Conservation (phyloP, 2,888 invertebrate species). For the Pyrgus malvae region DNA sequence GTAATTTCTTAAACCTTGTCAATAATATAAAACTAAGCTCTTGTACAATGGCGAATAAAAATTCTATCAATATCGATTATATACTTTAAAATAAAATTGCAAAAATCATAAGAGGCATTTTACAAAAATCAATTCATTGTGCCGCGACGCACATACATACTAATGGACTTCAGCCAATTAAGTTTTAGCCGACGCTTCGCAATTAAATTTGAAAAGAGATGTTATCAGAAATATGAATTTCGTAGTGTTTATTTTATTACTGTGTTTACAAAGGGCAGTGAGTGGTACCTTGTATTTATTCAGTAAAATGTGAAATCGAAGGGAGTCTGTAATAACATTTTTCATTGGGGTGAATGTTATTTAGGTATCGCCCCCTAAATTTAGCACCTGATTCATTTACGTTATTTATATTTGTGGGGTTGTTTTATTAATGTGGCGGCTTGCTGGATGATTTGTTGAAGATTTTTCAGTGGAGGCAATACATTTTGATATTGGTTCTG, state of each 20-base stretch:
- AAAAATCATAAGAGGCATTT: no score
- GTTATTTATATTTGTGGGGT: slow-evolving; percentile 23
- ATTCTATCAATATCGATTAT: no score
- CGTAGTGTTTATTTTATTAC: slow-evolving; percentile 52
- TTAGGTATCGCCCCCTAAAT: slow-evolving; percentile 38
- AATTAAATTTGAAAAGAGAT: slow-evolving; percentile 33
- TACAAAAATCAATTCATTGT: no score
- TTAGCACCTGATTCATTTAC: slow-evolving; percentile 21
- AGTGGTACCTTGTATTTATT: slow-evolving; percentile 37
- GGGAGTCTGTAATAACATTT: slow-evolving; percentile 42
- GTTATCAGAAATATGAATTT: slow-evolving; percentile 50
- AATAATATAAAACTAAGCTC: no score
- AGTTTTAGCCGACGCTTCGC: no score
- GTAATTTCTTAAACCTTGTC: no score
- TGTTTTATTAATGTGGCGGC: slow-evolving; percentile 7
- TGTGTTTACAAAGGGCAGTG: slow-evolving; percentile 49
- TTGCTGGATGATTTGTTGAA: background rate
- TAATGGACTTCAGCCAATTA: no score
- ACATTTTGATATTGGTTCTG: background rate
- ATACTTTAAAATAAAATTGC: no score
- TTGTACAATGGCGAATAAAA: no score
- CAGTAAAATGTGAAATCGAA: slow-evolving; percentile 37
- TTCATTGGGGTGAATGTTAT: slow-evolving; percentile 39
- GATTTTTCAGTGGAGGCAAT: background rate
- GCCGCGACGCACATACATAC: no score